Evolutionary conservation across 2,113 vertebrate species (phyloP).

Genomic region (Campylorhamphus procurvoides): DNA sequence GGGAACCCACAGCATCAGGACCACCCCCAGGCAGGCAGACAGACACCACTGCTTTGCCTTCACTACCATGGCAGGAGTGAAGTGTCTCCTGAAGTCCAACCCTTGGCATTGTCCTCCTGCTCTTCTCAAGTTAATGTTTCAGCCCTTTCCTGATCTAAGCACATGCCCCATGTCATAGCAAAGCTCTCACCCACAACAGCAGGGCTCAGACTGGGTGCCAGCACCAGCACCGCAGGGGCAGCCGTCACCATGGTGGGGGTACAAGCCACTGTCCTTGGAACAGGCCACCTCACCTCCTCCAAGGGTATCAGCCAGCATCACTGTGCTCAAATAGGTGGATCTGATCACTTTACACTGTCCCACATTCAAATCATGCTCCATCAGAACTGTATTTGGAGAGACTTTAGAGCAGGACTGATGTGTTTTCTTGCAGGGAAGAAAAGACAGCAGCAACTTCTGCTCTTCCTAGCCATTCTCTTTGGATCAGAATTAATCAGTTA

Average conservation of each 20-base stretch:
- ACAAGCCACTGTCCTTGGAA: not conserved
- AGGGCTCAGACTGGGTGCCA: not conserved
- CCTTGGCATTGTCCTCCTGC: not conserved
- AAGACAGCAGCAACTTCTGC: not conserved
- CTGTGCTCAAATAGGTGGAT: not conserved
- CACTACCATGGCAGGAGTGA: not conserved
- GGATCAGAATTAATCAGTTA: not conserved
- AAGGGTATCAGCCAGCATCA: not conserved
- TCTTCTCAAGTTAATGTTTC: not conserved
- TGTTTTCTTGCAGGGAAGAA: not conserved
- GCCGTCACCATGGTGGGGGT: not conserved
- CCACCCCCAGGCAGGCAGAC: not conserved
- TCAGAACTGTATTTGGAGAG: not conserved
- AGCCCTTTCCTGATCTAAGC: not conserved
- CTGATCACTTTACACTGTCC: not conserved
- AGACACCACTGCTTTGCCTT: not conserved
- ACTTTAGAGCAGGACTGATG: not conserved
- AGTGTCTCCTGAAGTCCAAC: not conserved
- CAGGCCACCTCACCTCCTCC: not conserved
- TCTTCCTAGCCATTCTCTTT: not conserved
- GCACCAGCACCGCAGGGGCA: not conserved
- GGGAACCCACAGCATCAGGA: not conserved
- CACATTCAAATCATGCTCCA: not conserved
- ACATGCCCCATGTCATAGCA: rapidly evolving
- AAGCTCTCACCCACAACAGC: not conserved